Evolutionary conservation across 1,140 invertebrate genomes (phyloP), one percentile per base, ranked within the genome.

Genomic region (Pseudomyrmex concolor): DNA sequence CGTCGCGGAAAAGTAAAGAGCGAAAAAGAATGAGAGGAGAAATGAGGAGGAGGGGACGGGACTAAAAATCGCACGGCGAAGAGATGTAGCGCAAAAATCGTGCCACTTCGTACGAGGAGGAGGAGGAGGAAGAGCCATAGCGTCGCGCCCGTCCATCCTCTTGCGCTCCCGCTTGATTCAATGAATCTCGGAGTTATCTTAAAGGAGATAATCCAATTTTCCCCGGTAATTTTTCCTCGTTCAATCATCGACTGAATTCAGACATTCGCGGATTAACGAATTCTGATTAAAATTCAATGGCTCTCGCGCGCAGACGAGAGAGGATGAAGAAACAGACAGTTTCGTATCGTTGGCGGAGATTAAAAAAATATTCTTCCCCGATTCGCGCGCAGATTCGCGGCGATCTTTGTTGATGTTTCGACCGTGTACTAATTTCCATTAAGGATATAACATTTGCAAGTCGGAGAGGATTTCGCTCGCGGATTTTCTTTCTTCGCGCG

Each of bases 161-260:
- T 10, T 34, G 51, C 71, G 13, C 55, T 25, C 50, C 45, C 67
- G 68, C 77, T 78, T 72, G 74, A 88, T 91, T 91, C 88, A 84
- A 91, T 90, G 90, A 90, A 92, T 91, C 81, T 87, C 84, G 10
- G 66, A 87, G 85, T 81, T 73, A 88, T 74, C 88, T 90, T 91
- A 87, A 91, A 91, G 85, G 68, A 85, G 70, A 83, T 77, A 62
- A 84, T 68, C 71, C 54, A 85, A 25, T 82, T 84, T 74, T 59
- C 10, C 12, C 4, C 76, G 66, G 60, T 66, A 34, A 34, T 34
- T 34, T 55, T 55, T 43, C 62, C 10, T 7, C 70, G 70, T 34
- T 51, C 60, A 13, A 64, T 76, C 73, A 54, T 54, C 48, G 57
- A 62, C 25, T 22, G 45, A 66, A 34, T 34, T n/a, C 12, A n/a